A percentile compares a stretch with the other conserved stretches of the same genome.
Conservation (phyloP, 2,797 vertebrate genomes). For the Pelobates cultripes region DNA sequence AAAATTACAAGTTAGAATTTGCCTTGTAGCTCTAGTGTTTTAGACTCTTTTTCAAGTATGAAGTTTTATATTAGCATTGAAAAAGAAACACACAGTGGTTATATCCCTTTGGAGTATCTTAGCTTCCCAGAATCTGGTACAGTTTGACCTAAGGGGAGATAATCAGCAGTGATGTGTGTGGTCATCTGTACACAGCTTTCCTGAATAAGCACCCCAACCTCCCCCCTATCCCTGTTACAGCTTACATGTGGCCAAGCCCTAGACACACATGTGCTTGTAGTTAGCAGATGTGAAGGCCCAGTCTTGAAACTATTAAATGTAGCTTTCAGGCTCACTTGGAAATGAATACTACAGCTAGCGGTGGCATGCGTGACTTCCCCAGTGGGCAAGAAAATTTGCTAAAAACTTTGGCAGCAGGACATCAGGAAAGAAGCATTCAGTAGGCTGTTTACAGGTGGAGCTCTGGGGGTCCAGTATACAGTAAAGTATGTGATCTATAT, state of each 20-base stretch:
- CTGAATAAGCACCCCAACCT: not conserved
- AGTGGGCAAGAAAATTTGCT: not conserved
- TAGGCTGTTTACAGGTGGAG: not conserved
- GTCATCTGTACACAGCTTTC: conserved; percentile 6
- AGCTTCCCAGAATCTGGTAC: not conserved
- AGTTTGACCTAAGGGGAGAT: not conserved
- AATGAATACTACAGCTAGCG: not conserved
- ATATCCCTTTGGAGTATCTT: too few species aligned
- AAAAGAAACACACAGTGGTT: too few species aligned
- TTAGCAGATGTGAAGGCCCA: not conserved
- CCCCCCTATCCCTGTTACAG: not conserved
- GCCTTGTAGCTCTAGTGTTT: too few species aligned
- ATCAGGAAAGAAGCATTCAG: too few species aligned
- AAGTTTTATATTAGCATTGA: too few species aligned
- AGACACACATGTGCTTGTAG: not conserved
- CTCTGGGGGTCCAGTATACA: too few species aligned
- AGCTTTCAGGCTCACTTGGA: not conserved
- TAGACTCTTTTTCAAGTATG: too few species aligned
- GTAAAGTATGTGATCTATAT: too few species aligned
- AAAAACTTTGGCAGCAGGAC: too few species aligned
- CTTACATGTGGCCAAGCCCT: not conserved
- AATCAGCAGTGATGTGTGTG: not conserved
- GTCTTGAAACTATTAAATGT: conserved; percentile 1
- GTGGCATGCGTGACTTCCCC: not conserved
- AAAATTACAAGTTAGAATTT: too few species aligned